These are phyloP conservation scores for Parotocinclus haroldoi DNA, from an alignment of 2,797 vertebrate genomes.

Conservation along the genomic window DNA sequence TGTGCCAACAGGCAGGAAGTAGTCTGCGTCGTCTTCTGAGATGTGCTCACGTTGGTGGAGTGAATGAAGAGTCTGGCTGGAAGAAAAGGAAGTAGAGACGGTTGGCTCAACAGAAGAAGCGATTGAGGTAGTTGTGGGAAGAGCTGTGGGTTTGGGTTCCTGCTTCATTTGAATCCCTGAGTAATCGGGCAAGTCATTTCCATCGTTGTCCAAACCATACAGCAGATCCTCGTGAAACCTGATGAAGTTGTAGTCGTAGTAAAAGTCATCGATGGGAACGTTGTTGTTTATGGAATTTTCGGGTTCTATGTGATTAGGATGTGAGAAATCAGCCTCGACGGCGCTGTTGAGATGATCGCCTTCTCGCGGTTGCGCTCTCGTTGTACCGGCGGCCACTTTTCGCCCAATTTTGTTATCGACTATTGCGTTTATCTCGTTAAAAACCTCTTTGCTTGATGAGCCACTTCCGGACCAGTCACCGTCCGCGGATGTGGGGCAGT, in stretches of 20 bases:
- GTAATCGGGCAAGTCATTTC: constrained; percentile 43
- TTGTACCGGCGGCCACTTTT: constrained; percentile 40
- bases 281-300: constrained; percentile 54
- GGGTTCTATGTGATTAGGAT: constrained; percentile 64
- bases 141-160: constrained; percentile 40
- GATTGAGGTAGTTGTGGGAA: constrained; percentile 45
- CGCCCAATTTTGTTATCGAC: constrained; percentile 56
- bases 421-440: constrained; percentile 79
- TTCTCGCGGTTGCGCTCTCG: constrained; percentile 53
- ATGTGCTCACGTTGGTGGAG: constrained; percentile 30
- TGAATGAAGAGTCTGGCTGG: constrained; percentile 14
- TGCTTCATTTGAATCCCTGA: constrained; percentile 20
- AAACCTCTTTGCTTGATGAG: constrained; percentile 77
- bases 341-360: constrained; percentile 59
- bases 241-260: constrained; percentile 98
- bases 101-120: constrained; percentile 7
- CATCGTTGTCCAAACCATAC: constrained; percentile 64
- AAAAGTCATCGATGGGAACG: constrained; percentile 88
- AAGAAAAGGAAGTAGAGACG: constrained; percentile 14
- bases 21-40: constrained; percentile 61
- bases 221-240: constrained; percentile 92
- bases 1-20: constrained; percentile 65
- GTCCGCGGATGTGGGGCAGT: constrained; percentile 64
- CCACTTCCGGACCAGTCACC: constrained; percentile 88
- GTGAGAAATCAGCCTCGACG: constrained; percentile 65